These are phyloP conservation scores for Gnathonemus echidnorhynchus DNA, from an alignment of 2,113 vertebrate genomes.

Conservation along the genomic window DNA sequence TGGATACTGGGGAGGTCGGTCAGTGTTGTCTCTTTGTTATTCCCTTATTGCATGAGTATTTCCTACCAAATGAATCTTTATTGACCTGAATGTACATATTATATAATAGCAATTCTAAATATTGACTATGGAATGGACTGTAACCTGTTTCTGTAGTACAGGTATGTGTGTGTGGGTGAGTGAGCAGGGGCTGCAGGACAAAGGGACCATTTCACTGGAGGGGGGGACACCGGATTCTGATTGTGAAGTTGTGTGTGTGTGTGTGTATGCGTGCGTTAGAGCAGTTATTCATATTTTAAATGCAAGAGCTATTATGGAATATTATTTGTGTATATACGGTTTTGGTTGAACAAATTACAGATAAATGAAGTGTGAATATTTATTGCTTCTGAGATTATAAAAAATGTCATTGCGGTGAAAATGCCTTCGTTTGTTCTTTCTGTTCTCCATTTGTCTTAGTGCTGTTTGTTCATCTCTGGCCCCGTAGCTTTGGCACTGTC, in stretches of 20 bases:
- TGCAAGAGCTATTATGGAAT: slow-evolving; percentile 40
- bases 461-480: neutral
- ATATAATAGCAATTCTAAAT: slow-evolving; percentile 39
- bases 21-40: slow-evolving; percentile 24
- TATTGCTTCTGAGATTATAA: slow-evolving; percentile 66
- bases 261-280: slow-evolving; percentile 24
- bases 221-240: slow-evolving; percentile 13
- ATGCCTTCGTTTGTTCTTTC: slow-evolving; percentile 26
- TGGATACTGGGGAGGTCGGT: slow-evolving; percentile 22
- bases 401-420: slow-evolving; percentile 63
- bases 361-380: slow-evolving; percentile 65
- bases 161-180: slow-evolving; percentile 31
- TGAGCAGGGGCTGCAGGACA: slow-evolving; percentile 22
- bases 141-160: slow-evolving; percentile 33
- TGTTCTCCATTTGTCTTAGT: neutral
- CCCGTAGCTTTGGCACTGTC: neutral
- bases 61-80: slow-evolving; percentile 60
- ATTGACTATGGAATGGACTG: slow-evolving; percentile 38
- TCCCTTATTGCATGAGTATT: slow-evolving; percentile 58
- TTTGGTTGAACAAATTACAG: slow-evolving; percentile 50
- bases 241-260: slow-evolving; percentile 32
- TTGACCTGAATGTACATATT: slow-evolving; percentile 64
- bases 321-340: slow-evolving; percentile 60
- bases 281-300: slow-evolving; percentile 48
- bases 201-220: neutral